Conservation (phyloP, 2,888 invertebrate species). For the Cephus rjabovi region DNA sequence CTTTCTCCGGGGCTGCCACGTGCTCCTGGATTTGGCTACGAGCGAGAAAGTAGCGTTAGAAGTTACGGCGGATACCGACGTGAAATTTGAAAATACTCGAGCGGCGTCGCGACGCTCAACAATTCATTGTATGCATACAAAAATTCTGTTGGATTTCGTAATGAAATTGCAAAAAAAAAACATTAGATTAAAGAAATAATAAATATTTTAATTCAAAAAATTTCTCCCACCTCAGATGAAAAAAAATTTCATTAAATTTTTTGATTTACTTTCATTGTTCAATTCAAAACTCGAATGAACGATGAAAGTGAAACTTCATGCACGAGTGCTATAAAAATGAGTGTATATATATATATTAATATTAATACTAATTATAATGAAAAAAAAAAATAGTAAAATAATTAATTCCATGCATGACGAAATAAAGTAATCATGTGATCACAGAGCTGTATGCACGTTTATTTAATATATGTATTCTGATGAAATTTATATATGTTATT, state of each 20-base stretch:
- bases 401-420: neutral
- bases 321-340: neutral
- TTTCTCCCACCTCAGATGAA: too few species aligned
- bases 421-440: neutral
- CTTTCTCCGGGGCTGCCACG: slow-evolving; percentile 28
- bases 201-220: neutral
- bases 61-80: neutral
- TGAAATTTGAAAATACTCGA: slow-evolving; percentile 2
- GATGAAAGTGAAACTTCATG: neutral
- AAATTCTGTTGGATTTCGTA: neutral
- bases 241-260: too few species aligned
- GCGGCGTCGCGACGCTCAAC: neutral
- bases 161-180: neutral
- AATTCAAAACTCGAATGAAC: neutral
- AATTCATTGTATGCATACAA: neutral
- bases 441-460: neutral
- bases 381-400: too few species aligned
- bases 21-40: slow-evolving; percentile 1
- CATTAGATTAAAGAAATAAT: too few species aligned
- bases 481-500: neutral
- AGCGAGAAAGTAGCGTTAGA: slow-evolving; percentile 3
- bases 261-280: too few species aligned
- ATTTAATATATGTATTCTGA: neutral
- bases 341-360: neutral
- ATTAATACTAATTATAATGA: neutral